Evolutionary conservation across 2,113 vertebrate genomes (phyloP), one percentile per base, ranked within the genome.

Genomic region (Piaya cayana): DNA sequence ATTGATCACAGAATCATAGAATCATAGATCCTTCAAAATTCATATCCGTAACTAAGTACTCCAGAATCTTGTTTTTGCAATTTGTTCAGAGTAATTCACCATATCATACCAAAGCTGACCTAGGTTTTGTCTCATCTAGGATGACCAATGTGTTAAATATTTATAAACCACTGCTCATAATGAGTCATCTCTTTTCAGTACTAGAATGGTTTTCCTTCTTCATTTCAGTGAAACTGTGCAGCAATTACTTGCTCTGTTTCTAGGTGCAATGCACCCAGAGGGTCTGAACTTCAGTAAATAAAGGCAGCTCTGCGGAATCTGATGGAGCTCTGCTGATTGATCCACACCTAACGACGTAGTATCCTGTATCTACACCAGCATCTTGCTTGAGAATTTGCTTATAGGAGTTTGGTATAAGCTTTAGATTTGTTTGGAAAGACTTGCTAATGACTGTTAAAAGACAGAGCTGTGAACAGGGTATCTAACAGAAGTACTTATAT

Each of bases 131-230:
- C 45, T 92, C 49, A 74, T 77, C 39, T 69, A 29, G 37, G 29
- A 82, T 74, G 82, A 55, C 59, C 81, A 49, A 68, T 53, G 25
- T 71, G 36, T 92, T 63, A 90, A 87, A 72, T 84, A 92, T 94
- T 92, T 76, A 94, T 87, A 63, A 87, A 84, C 20, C 21, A 77
- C 32, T 36, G 32, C 56, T 70, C 53, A 65, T 15, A 76, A 10
- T 88, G 92, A 82, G 25, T 84, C 90, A 90, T 81, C 64, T 49
- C 34, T 34, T 60, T 7, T n/a, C 49, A 58, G 42, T 76, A 79
- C 37, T 30, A 23, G 30, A 69, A 7, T 55, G 53, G n/a, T 58
- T 77, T 80, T 9, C 18, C 36, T 63, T 39, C 42, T n/a, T n/a
- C 47, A 52, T 60, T 30, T 39, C 29, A 15, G 30, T 76, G 64